Base-by-base conservation (phyloP, 2,888 invertebrate genomes). In the Agrochola macilenta region DNA sequence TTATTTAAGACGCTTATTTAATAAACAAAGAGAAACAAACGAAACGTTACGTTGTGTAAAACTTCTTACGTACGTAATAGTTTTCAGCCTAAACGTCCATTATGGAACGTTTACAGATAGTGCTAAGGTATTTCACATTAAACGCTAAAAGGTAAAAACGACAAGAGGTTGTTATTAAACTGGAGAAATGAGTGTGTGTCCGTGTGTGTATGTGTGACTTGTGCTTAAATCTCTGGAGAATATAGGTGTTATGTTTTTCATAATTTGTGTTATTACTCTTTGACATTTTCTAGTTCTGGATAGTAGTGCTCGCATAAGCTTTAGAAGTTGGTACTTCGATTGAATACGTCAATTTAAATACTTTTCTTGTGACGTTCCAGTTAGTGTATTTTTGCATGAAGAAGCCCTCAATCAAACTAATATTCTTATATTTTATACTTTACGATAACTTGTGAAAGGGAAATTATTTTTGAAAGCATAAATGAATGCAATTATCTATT, bases 41-140 rank as follows among this genome's bases (percentile, higher is more conserved):
- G 35, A 65, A 60, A 52, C 52, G 57, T 69, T 73, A 52, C 52
- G 57, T 69, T 73, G 14, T 58, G 58, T 46, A 46, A 78, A 73
- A 57, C 73, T 69, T 43, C 26, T 52, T 35, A 30, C 35, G 35
- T 57, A 61, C 69, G 46, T 12, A 64, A 69, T 46, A 14, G 26
- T 61, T 46, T 58, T 46, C 8, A 26, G 54, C 30, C 30, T 64
- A 39, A 64, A n/a, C 46, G n/a, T 69, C 35, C 52, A 64, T 60
- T 77, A 54, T 2, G 39, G 23, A 60, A 54, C 54, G 58, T 20
- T 79, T 65, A 60, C 52, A 58, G 65, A 60, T 17, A 81, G 60
- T 30, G 46, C 58, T 63, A 9, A n/a, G 5, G 12, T 52, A n/a
- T 63, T 70, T 39, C 3, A 64, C 23, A 61, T 69, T 43, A 5